These are phyloP conservation scores for Lepeophtheirus nordmannii DNA, from an alignment of 2,888 invertebrate genomes.

Conservation along the genomic window DNA sequence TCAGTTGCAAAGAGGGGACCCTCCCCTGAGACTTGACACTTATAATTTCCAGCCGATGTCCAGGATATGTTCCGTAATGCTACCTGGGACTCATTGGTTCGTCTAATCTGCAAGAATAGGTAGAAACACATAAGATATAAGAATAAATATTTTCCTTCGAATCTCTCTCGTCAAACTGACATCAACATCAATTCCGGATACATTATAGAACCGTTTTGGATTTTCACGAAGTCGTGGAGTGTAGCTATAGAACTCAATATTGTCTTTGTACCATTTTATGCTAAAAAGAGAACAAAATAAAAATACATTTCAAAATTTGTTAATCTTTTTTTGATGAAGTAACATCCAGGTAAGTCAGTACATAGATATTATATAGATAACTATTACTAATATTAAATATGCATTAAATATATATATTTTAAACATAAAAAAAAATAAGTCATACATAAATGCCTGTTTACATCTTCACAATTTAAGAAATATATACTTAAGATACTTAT, in stretches of 20 bases:
- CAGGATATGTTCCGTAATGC: constrained; percentile 3
- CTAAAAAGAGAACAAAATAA: neutral
- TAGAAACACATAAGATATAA: no score
- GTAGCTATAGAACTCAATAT: constrained; percentile 17
- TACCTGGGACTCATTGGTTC: constrained; percentile 5
- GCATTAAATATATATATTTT: no score
- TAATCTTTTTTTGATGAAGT: no score
- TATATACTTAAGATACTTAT: no score
- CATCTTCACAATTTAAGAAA: no score
- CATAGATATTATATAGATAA: no score
- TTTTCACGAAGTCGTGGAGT: neutral
- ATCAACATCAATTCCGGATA: constrained; percentile 6
- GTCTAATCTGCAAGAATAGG: neutral
- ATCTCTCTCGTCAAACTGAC: neutral
- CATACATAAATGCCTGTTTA: no score
- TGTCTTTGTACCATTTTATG: constrained; percentile 16
- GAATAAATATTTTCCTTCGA: no score
- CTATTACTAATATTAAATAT: no score
- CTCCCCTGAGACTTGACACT: constrained; percentile 18
- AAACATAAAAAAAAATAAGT: no score
- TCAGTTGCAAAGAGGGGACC: constrained; percentile 8
- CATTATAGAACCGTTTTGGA: constrained; percentile 9
- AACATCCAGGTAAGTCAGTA: no score
- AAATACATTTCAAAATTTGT: neutral
- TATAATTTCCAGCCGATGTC: constrained; percentile 7